Evolutionary conservation across 2,113 vertebrate genomes (phyloP).

Genomic region (Triplophysa dalaica): DNA sequence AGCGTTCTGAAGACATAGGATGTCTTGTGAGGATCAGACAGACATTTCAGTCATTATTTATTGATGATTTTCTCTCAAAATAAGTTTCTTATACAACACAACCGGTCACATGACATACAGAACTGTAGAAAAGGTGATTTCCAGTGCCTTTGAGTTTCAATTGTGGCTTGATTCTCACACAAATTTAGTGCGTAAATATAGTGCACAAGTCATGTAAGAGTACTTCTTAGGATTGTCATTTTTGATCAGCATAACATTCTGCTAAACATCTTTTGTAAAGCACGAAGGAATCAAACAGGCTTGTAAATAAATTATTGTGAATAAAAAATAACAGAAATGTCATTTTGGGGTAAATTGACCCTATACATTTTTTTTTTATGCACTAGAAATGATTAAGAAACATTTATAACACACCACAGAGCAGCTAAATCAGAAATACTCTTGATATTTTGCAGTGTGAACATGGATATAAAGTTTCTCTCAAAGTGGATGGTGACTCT

Average conservation of each 20-base stretch:
- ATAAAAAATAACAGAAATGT: background rate
- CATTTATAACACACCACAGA: background rate
- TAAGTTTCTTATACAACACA: background rate
- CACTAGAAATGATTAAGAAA: background rate
- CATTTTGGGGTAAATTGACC: background rate
- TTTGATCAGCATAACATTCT: background rate
- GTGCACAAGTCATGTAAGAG: background rate
- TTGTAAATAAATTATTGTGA: no score
- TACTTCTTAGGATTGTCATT: background rate
- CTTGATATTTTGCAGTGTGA: background rate
- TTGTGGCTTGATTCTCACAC: no score
- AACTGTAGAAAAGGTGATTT: no score
- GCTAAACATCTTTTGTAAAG: no score
- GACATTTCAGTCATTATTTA: no score
- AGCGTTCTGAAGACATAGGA: background rate
- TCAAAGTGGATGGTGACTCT: conserved; percentile 60
- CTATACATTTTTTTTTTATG: background rate
- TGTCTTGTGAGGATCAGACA: background rate
- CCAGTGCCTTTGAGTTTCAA: no score
- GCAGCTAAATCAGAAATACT: background rate
- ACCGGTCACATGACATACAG: background rate
- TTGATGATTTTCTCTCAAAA: no score
- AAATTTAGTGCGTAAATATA: background rate
- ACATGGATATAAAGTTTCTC: background rate
- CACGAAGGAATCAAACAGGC: no score